These are phyloP conservation scores for Salpingus planirostris DNA, from an alignment of 2,888 invertebrate genomes.

Conservation along the genomic window DNA sequence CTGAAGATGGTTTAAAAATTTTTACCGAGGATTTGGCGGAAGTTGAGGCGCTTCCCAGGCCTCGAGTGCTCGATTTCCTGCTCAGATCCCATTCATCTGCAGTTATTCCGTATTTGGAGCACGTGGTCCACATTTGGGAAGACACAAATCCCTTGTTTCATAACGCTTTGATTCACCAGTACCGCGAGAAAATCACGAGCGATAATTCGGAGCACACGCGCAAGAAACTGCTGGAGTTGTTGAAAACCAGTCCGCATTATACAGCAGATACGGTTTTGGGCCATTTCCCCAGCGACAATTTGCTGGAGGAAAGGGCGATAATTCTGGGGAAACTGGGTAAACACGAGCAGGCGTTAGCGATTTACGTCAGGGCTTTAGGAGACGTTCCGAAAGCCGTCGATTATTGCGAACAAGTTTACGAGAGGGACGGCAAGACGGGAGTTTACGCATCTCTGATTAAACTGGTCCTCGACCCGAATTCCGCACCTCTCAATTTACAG, in stretches of 20 bases:
- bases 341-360: constrained; percentile 87
- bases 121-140: constrained; percentile 83
- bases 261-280: constrained; percentile 78
- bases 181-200: constrained; percentile 59
- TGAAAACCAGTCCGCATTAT: constrained; percentile 73
- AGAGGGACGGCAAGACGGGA: constrained; percentile 21
- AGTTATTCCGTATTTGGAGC: constrained; percentile 91
- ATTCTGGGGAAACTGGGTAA: constrained; percentile 82
- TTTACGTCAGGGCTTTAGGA: constrained; percentile 83
- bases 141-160: constrained; percentile 81
- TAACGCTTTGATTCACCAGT: constrained; percentile 82
- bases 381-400: constrained; percentile 74
- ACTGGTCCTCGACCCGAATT: constrained; percentile 35
- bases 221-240: constrained; percentile 63
- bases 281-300: constrained; percentile 74
- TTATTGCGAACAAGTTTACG: constrained; percentile 71
- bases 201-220: constrained; percentile 48
- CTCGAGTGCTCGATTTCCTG: constrained; percentile 81
- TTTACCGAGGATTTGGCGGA: constrained; percentile 84
- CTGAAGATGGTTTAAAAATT: constrained; percentile 79
- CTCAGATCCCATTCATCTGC: constrained; percentile 69
- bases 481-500: constrained; percentile 27
- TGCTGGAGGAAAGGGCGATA: constrained; percentile 92
- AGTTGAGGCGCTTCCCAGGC: constrained; percentile 82
- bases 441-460: constrained; percentile 38